A percentile compares a stretch with the other conserved stretches of the same genome.
Evolutionary conservation across 2,113 vertebrate genomes (phyloP).

Genomic region (Lethenteron reissneri): DNA sequence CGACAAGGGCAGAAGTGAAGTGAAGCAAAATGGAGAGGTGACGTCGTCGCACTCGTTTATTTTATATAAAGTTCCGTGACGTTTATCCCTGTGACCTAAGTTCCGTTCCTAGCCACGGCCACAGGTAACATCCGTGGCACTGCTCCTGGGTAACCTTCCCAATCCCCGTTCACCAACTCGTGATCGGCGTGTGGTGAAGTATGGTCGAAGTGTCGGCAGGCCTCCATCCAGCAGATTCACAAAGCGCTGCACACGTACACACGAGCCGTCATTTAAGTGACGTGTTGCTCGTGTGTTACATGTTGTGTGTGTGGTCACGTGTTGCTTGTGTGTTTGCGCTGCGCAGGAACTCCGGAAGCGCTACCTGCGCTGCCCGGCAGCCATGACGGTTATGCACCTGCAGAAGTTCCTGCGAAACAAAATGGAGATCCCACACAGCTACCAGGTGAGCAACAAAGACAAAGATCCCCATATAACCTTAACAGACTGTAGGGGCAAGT

Average conservation of each 20-base stretch:
- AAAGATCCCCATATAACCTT: too few relatives aligned
- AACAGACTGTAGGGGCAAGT: too few relatives aligned
- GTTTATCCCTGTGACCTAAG: too few relatives aligned
- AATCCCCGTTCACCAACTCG: background rate
- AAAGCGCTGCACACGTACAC: background rate
- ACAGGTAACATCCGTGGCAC: too few relatives aligned
- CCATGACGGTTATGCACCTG: conserved; percentile 70
- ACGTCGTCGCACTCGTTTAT: too few relatives aligned
- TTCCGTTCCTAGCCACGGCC: too few relatives aligned
- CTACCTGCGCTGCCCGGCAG: conserved; percentile 68
- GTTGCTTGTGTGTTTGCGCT: background rate
- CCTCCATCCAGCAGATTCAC: background rate
- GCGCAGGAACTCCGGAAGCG: conserved; percentile 42
- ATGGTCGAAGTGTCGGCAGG: background rate
- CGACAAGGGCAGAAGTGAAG: too few relatives aligned
- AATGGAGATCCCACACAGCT: conserved; percentile 77
- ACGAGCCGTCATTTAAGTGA: background rate
- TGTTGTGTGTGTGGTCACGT: background rate
- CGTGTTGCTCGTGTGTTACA: background rate
- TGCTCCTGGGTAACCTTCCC: too few relatives aligned
- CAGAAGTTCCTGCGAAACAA: conserved; percentile 79
- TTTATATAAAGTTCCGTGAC: too few relatives aligned
- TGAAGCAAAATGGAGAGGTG: too few relatives aligned
- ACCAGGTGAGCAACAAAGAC: conserved; percentile 27
- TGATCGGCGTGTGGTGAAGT: background rate